Base-by-base conservation (phyloP, 2,113 vertebrate genomes). In the Rhinopomastus cyanomelas region DNA sequence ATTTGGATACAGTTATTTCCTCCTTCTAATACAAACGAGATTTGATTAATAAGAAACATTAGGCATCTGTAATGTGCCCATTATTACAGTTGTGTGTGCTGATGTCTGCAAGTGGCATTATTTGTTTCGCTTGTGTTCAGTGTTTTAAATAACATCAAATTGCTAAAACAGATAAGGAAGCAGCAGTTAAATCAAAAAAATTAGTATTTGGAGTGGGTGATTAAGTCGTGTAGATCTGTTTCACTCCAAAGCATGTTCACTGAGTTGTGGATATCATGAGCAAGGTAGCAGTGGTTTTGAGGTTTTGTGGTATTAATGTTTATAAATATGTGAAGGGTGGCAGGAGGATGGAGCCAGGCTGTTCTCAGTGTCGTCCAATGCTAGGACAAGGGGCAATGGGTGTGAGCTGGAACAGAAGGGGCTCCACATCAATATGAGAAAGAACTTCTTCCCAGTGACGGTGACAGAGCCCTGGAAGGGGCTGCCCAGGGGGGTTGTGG, bases 1-100 rank as follows among this genome's bases (percentile, higher is more conserved):
- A 96, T 95, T 95, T 95, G 86, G 91, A 83, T 96, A 64, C 88
- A 85, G 87, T 92, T 90, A 92, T 89, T 94, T 96, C 52, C 79
- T 87, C 16, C 85, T 93, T 29, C 60, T 91, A 95, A 93, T 89
- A 91, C 84, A 95, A 96, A 94, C 80, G 82, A 81, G 85, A 89
- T 94, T 87, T 94, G 92, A 96, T 94, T 96, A 94, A 96, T 95
- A 94, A 80, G 90, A 92, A 89, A 67, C 94, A 93, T 96, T 95
- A 94, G 87, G 82, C 92, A 92, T 93, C 69, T 81, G 75, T 94
- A 93, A 94, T 82, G 72, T 67, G 79, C 79, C 84, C 66, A 64
- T 96, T 97, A 96, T 94, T 93, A 42, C 69, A 84, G 71, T 82
- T 93, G 87, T 93, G 80, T 94, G 71, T 93, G 90, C 88, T 94